Base-by-base conservation (phyloP, 1,140 invertebrate species). In the Euwallacea fornicatus region DNA sequence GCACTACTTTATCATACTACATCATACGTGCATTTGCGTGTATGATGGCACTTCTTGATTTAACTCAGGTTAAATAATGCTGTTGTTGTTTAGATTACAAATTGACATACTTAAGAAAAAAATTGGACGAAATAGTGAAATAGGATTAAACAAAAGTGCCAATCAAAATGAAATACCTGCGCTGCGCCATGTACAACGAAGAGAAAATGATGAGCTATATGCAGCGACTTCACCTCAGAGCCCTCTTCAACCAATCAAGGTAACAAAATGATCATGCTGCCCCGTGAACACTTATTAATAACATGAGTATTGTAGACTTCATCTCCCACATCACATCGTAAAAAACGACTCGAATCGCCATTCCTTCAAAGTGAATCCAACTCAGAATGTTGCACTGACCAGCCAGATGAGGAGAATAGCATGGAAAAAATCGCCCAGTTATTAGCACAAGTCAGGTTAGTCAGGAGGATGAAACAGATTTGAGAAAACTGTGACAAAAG, bases 371-470 rank as follows among this genome's bases (percentile, higher is more conserved):
- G 21, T 33, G 21, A 33, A 33, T 33, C 21, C 1, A 33, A 33
- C 4, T 33, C 21, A 33, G 21, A 33, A 33, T 33, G 21, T 33
- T 33, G 21, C 21, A 33, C 4, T 33, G 21, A 33, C 21, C 73
- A 74, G 56, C 21, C 62, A 7, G 77, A 79, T 60, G 21, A 33
- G 21, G 21, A 33, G 21, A 67, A 33, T 59, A 69, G 63, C 50
- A 66, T 74, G 46, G 76, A 80, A 55, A 74, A 80, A 62, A 73
- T 79, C 13, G 44, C 74, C 10, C 76, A 80, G 56, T 63, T 81
- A 33, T 75, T 93, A 71, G 80, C 89, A 53, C 87, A 87, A 71
- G 80, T 92, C 44, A 86, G 77, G 87, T 91, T 66, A 65, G 62
- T 9, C 4, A 33, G 21, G 21, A 33, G 21, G 21, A 33, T 33